Base-by-base conservation (phyloP, 2,888 invertebrate species). In the Drosophila austrosaltans region DNA sequence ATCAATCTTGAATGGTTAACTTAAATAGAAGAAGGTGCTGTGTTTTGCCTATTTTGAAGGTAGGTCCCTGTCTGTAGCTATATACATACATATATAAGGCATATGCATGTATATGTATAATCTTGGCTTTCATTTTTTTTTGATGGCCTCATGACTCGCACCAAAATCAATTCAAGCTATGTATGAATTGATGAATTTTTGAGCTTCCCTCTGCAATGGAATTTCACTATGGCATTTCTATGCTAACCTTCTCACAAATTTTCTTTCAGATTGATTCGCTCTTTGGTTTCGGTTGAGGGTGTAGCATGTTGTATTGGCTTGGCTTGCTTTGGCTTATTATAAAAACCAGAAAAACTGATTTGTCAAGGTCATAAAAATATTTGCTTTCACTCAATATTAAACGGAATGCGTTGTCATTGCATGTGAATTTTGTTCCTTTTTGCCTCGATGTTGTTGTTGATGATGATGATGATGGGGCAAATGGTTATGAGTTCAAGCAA, bases 301-400 rank as follows among this genome's bases (percentile, higher is more conserved):
- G 10, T 60, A 32, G 30, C n/a, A 16, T 20, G 32, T 42, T 40
- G 57, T 30, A 1, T 1, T 66, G 60, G 16, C 16, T 66, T 62
- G 77, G 66, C 63, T 58, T 66, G 61, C 64, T 71, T 78, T 71
- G 74, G 83, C 86, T 74, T 86, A 79, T 81, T 86, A 85, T 69
- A 76, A 77, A 83, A 81, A 79, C 70, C 72, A 75, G 75, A 65
- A 75, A 83, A 89, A 81, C 87, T 88, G 84, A 88, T 85, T 88
- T 88, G 84, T 77, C 76, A 81, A 79, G 79, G 73, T 75, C 87
- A 79, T 67, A 75, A 72, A 83, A 79, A 81, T 81, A 78, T 87
- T 75, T 82, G 75, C 71, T 60, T 76, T 79, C 78, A 65, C 63
- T 70, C 69, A 81, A 75, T 78, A 81, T 78, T 81, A 81, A 81